Evolutionary conservation across 2,888 invertebrate genomes (phyloP), one percentile per base, ranked within the genome.

Genomic region (Himalopsyche kuldschensis): DNA sequence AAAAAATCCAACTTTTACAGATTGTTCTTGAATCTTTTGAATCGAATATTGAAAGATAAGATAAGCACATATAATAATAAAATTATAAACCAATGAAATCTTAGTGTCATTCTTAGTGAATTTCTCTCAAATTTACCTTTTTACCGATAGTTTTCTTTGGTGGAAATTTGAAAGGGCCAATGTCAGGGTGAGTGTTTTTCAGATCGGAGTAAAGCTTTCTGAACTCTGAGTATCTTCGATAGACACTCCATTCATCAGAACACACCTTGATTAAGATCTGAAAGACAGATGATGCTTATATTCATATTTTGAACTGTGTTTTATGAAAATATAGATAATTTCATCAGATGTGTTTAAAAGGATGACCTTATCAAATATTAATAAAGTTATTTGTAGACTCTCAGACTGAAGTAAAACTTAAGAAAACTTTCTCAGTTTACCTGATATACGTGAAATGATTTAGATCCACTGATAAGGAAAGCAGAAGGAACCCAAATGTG

Each of bases 221-320:
- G 90, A 99, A 98, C 89, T 98, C 98, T 8, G 97, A 96, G 89
- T 98, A 99, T 88, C 99, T 94, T 87, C 98, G 94, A 89, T 97
- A 97, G n/a, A 98, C 95, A 88, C 97, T 97, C 98, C 98, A 98
- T 89, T 98, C 98, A 87, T 97, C 97, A 87, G 95, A 94, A 76
- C 95, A 94, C 80, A 97, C 95, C 87, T 97, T 94, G 48, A 97
- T 89, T 88, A 95, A 96, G 87, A 96, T 94, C 96, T 96, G 88
- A 41, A 81, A 81, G 10, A 32, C 55, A 79, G 11, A 41, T 3
- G 3, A 41, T 41, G 35, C 35, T 41, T 35, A 24, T 10, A 32
- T 46, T 41, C 15, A 15, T n/a, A n/a, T n/a, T n/a, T n/a, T n/a
- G n/a, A n/a, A n/a, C n/a, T n/a, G n/a, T n/a, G n/a, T n/a, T n/a